Percentiles rank a stretch among this genome's conserved stretches.
Evolutionary conservation across 2,113 vertebrate species (phyloP).

Genomic region (Eretmochelys imbricata): DNA sequence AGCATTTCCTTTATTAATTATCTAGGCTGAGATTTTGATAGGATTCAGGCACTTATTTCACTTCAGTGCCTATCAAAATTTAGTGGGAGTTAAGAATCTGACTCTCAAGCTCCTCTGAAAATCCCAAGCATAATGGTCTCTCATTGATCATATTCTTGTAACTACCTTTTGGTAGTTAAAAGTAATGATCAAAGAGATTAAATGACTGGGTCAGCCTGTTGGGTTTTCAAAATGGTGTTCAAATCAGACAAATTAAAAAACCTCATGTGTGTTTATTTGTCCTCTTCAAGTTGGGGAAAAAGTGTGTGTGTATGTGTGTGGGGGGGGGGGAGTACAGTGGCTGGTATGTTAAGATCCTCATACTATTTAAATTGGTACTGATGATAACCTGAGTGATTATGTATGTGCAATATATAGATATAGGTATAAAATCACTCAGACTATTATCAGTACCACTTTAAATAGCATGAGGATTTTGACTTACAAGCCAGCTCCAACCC

Average conservation of each 20-base stretch:
- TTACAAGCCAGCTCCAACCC: not conserved
- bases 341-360: not conserved
- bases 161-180: not conserved
- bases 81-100: not conserved
- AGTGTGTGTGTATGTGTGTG: not conserved
- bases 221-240: not conserved
- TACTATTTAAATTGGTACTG: not conserved
- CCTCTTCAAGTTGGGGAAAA: not conserved
- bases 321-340: not conserved
- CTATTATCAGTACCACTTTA: not conserved
- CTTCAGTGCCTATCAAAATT: no score
- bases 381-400: not conserved
- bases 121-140: not conserved
- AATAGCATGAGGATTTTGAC: not conserved
- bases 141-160: not conserved
- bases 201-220: not conserved
- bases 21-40: not conserved
- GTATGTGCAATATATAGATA: not conserved
- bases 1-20: not conserved
- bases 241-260: not conserved
- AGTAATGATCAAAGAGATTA: not conserved
- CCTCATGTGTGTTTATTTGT: not conserved
- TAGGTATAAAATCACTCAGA: not conserved
- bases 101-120: not conserved
- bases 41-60: no score